These are phyloP conservation scores for Lysandra bellargus DNA, from an alignment of 2,888 invertebrate genomes.

Conservation along the genomic window DNA sequence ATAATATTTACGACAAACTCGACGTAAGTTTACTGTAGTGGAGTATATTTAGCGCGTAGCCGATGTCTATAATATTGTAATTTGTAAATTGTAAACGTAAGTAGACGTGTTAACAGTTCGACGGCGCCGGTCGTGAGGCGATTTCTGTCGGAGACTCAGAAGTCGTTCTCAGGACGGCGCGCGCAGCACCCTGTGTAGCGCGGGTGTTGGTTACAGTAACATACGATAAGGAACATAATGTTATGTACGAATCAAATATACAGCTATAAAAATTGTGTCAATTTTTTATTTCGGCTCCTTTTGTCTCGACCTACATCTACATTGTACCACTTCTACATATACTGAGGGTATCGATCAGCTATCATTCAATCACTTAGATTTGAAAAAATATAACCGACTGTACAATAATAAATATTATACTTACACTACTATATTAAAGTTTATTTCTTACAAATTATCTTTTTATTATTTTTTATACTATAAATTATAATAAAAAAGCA, in stretches of 20 bases:
- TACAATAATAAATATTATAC: too few relatives aligned
- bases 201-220: constrained; percentile 77
- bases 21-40: constrained; percentile 6
- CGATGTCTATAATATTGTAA: constrained; percentile 26
- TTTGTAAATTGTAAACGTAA: constrained; percentile 19
- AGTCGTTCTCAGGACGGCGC: constrained; percentile 33
- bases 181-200: constrained; percentile 68
- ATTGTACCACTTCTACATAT: too few relatives aligned
- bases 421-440: too few relatives aligned
- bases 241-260: constrained; percentile 70
- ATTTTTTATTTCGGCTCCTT: constrained; percentile 35
- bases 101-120: not conserved
- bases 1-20: constrained; percentile 27
- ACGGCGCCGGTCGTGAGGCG: not conserved
- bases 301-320: too few relatives aligned
- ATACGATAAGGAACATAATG: constrained; percentile 63
- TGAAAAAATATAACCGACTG: not conserved
- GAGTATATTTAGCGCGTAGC: constrained; percentile 22
- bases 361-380: too few relatives aligned
- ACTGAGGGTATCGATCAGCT: too few relatives aligned
- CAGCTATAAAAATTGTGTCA: constrained; percentile 54
- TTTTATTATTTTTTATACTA: too few relatives aligned
- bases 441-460: too few relatives aligned
- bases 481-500: too few relatives aligned
- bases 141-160: not conserved